Conservation (phyloP, 37 sponge, comb jelly and placozoan species). For the Tethya wilhelma region DNA sequence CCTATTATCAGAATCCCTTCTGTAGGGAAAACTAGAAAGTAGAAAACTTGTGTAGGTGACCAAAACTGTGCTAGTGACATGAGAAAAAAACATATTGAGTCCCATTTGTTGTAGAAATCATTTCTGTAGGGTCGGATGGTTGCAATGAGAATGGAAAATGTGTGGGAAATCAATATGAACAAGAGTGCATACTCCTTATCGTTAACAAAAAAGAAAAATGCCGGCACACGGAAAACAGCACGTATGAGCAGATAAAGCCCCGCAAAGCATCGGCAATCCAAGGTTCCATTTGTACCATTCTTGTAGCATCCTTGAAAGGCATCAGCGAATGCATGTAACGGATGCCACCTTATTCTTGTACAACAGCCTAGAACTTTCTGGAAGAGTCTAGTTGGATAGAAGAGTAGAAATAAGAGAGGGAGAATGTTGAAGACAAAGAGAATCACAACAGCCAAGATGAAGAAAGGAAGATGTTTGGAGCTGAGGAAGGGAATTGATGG, state of each 20-base stretch:
- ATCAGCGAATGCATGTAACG: not conserved
- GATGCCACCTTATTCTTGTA: not conserved
- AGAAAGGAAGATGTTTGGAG: not conserved
- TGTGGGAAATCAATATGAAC: no score
- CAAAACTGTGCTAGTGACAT: no score
- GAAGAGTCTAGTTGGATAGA: slow-evolving; percentile 11
- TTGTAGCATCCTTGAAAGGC: slow-evolving; percentile 16
- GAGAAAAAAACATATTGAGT: no score
- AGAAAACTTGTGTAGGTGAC: no score
- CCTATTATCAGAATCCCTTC: no score
- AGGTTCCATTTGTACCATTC: slow-evolving; percentile 30
- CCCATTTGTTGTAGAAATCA: no score
- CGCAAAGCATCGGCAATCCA: slow-evolving; percentile 21
- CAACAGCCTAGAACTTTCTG: not conserved
- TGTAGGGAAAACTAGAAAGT: no score
- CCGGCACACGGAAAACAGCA: no score
- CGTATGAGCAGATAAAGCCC: slow-evolving; percentile 6
- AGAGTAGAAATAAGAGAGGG: not conserved
- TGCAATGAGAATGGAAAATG: no score
- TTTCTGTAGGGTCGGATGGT: no score
- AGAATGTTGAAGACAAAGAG: not conserved
- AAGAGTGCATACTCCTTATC: no score
- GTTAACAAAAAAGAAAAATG: no score
- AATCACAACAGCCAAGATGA: not conserved
- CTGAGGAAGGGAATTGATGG: not conserved